Conservation (phyloP, 2,797 vertebrate genomes). For the Argyrosomus regius region DNA sequence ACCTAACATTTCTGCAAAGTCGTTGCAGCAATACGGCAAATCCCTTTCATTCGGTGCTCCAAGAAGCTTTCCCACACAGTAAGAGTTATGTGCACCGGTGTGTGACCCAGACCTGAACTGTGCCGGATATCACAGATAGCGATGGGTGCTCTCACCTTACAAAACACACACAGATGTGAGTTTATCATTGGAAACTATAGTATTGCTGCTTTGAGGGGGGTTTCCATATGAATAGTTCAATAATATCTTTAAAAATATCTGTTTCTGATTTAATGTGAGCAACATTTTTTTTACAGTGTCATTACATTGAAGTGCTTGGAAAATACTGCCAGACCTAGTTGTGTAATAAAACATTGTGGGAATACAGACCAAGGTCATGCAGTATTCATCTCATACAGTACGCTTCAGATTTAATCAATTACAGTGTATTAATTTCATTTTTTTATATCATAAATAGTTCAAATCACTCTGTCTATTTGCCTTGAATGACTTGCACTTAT, state of each 20-base stretch:
- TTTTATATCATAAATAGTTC: not conserved
- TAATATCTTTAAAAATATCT: slow-evolving; percentile 33
- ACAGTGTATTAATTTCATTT: not conserved
- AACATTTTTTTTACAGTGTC: not conserved
- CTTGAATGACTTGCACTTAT: not conserved
- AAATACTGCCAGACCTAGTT: slow-evolving; percentile 47
- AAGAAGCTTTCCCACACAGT: not conserved
- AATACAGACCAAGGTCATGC: slow-evolving; percentile 22
- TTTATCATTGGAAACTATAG: slow-evolving; percentile 51
- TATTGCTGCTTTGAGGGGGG: slow-evolving; percentile 34
- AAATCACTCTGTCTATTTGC: not conserved
- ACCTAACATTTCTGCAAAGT: slow-evolving; percentile 19
- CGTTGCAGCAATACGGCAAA: slow-evolving; percentile 19
- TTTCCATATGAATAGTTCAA: slow-evolving; percentile 48
- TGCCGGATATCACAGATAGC: slow-evolving; percentile 3
- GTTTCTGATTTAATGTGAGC: slow-evolving; percentile 10
- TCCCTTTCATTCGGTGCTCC: not conserved
- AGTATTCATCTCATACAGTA: slow-evolving; percentile 6
- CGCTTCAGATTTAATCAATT: not conserved
- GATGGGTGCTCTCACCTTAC: not conserved
- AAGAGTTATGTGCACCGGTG: slow-evolving; percentile 8
- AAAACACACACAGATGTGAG: slow-evolving; percentile 15
- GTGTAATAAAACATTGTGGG: slow-evolving; percentile 49
- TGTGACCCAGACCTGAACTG: slow-evolving; percentile 44
- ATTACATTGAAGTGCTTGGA: not conserved